Evolutionary conservation across 2,888 invertebrate species (phyloP).

Genomic region (Ctenicera cuprea): DNA sequence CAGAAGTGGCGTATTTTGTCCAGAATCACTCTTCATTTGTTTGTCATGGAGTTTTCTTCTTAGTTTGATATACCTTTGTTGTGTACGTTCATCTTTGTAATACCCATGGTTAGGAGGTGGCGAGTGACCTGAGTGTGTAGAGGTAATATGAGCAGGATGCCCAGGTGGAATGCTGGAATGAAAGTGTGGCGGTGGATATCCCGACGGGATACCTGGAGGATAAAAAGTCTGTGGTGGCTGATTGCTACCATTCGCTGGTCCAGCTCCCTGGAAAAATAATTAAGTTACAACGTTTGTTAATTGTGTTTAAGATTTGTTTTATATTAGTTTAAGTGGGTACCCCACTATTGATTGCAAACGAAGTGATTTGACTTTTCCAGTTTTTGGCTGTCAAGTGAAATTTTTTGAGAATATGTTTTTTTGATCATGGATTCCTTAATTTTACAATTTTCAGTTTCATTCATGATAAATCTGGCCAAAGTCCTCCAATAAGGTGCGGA

Average conservation of each 20-base stretch:
- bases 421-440: no score
- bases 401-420: no score
- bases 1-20: constrained; percentile 77
- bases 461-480: no score
- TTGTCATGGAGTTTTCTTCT: constrained; percentile 82
- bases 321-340: no score
- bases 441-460: no score
- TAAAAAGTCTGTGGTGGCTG: constrained; percentile 83
- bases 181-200: constrained; percentile 71
- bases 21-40: constrained; percentile 63
- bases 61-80: constrained; percentile 85
- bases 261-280: constrained; percentile 77
- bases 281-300: neutral
- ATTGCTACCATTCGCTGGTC: constrained; percentile 82
- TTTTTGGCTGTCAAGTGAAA: no score
- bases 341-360: no score
- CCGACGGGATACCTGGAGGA: constrained; percentile 75
- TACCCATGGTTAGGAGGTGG: constrained; percentile 75
- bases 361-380: no score
- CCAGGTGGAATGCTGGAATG: constrained; percentile 76
- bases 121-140: constrained; percentile 82
- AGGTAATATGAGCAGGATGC: constrained; percentile 73
- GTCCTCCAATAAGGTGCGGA: no score
- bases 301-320: neutral
- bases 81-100: constrained; percentile 87